Conservation (phyloP, 2,888 invertebrate species). For the Dexiosoma caninum region DNA sequence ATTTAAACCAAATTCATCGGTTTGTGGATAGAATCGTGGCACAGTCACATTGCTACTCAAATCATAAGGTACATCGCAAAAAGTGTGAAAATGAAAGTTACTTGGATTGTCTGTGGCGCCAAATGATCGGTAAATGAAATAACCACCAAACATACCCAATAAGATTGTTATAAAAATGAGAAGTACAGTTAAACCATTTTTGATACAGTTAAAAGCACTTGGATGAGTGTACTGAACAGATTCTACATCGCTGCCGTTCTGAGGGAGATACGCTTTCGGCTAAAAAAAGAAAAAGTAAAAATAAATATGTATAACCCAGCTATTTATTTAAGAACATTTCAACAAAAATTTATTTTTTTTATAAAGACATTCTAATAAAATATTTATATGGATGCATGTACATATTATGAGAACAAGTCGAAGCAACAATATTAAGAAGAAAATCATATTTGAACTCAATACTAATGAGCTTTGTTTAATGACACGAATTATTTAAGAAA, state of each 20-base stretch:
- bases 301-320: no score
- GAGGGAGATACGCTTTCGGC: conserved; percentile 51
- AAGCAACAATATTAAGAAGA: no score
- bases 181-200: conserved; percentile 83
- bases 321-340: no score
- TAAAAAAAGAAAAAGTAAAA: conserved; percentile 3
- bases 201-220: conserved; percentile 81
- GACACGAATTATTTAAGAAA: conserved; percentile 36
- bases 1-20: conserved; percentile 72
- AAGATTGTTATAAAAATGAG: conserved; percentile 85
- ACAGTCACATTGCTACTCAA: conserved; percentile 67
- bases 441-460: conserved; percentile 45
- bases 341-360: no score
- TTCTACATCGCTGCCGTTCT: conserved; percentile 75
- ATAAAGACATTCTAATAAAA: no score
- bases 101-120: conserved; percentile 79
- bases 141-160: conserved; percentile 84
- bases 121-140: conserved; percentile 87
- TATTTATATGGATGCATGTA: no score
- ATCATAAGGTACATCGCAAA: conserved; percentile 77
- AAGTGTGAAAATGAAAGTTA: conserved; percentile 76
- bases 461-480: conserved; percentile 40
- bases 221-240: conserved; percentile 76
- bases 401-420: no score
- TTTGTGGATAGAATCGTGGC: conserved; percentile 72